Conservation (phyloP, 2,113 vertebrate species). For the Xiphorhynchus elegans region DNA sequence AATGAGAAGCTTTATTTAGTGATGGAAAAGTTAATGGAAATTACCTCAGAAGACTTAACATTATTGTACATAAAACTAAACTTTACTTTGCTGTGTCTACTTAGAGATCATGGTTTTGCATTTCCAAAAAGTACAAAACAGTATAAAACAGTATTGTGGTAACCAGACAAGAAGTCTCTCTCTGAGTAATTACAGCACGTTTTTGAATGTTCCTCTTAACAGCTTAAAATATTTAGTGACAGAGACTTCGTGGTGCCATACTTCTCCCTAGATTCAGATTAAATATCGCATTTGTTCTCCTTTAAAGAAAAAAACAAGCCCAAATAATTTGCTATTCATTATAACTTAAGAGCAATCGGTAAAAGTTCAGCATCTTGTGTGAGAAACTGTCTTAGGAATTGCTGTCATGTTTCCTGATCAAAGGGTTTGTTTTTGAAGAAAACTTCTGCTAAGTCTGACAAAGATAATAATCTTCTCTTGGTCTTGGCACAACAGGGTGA, state of each 20-base stretch:
- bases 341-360: background rate
- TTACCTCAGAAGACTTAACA: background rate
- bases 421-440: conserved; percentile 29
- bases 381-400: conserved; percentile 25
- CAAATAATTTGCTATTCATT: background rate
- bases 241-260: conserved; percentile 26
- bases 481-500: conserved; percentile 15
- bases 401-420: conserved; percentile 12
- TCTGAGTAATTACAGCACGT: background rate
- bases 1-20: background rate
- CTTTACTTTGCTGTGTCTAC: background rate
- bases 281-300: background rate
- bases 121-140: background rate
- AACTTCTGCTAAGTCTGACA: background rate
- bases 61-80: background rate
- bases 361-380: background rate
- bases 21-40: background rate
- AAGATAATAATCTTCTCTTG: conserved; percentile 31
- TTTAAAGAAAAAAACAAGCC: background rate
- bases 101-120: background rate
- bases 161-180: background rate
- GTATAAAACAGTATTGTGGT: background rate
- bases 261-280: background rate
- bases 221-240: conserved; percentile 42
- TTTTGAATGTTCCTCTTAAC: conserved; percentile 16